Evolutionary conservation across 2,113 vertebrate genomes (phyloP).

Genomic region (Nettapus auritus): DNA sequence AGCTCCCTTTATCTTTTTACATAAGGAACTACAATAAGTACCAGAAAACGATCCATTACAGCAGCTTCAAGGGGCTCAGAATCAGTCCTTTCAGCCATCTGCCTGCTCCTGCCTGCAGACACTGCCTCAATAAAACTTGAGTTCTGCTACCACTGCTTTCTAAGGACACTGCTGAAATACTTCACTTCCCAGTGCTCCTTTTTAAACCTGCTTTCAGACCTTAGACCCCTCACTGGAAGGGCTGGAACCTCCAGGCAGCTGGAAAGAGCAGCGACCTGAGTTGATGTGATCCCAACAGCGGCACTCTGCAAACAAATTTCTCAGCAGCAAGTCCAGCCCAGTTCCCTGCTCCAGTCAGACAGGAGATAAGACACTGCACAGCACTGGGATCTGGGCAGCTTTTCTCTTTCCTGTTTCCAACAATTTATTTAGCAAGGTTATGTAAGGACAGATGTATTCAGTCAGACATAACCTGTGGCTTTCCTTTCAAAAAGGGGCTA

Average conservation of each 20-base stretch:
- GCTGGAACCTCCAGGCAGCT: background rate
- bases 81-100: background rate
- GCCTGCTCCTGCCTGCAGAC: background rate
- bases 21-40: background rate
- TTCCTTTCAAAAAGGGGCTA: background rate
- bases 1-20: background rate
- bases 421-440: slow-evolving; percentile 11
- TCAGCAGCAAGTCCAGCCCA: background rate
- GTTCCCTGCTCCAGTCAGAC: slow-evolving; percentile 32
- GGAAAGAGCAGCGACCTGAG: background rate
- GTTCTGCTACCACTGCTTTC: background rate
- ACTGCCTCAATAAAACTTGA: background rate
- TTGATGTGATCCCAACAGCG: background rate
- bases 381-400: slow-evolving; percentile 13
- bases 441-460: slow-evolving; percentile 30
- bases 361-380: slow-evolving; percentile 28
- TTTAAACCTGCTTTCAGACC: background rate
- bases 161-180: background rate
- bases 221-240: background rate
- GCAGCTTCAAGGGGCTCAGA: background rate
- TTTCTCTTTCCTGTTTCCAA: background rate
- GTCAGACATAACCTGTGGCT: background rate
- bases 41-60: background rate
- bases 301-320: background rate
- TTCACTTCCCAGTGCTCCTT: background rate